Conservation (phyloP, 2,113 vertebrate genomes). For the Tenrec ecaudatus region DNA sequence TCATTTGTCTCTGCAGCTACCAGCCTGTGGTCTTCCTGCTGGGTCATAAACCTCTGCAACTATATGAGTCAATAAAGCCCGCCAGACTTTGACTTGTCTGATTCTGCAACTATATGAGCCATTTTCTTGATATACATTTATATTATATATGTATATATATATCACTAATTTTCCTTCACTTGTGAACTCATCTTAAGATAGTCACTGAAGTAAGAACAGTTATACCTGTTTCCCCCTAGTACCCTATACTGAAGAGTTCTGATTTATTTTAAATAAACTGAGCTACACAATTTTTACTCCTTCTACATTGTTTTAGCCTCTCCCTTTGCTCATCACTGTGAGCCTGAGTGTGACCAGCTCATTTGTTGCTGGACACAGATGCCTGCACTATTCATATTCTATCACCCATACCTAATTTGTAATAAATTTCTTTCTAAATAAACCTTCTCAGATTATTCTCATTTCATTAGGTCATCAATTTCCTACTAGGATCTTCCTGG, state of each 20-base stretch:
- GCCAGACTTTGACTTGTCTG: too few species aligned
- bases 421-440: conserved; percentile 22
- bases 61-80: too few species aligned
- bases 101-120: too few species aligned
- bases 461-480: conserved; percentile 30
- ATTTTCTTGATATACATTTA: too few species aligned
- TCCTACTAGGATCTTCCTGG: neutral
- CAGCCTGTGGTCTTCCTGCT: too few species aligned
- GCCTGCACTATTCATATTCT: neutral
- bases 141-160: too few species aligned
- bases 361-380: neutral
- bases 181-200: too few species aligned
- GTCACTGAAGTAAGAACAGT: neutral
- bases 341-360: neutral
- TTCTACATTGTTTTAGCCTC: neutral
- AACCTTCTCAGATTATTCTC: neutral
- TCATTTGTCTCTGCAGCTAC: too few species aligned
- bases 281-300: neutral
- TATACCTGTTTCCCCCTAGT: neutral
- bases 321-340: neutral
- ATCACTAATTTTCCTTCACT: too few species aligned
- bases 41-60: too few species aligned
- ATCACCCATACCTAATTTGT: neutral
- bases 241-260: neutral
- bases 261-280: neutral